Conservation (phyloP, 2,797 vertebrate genomes). For the Semaprochilodus insignis region DNA sequence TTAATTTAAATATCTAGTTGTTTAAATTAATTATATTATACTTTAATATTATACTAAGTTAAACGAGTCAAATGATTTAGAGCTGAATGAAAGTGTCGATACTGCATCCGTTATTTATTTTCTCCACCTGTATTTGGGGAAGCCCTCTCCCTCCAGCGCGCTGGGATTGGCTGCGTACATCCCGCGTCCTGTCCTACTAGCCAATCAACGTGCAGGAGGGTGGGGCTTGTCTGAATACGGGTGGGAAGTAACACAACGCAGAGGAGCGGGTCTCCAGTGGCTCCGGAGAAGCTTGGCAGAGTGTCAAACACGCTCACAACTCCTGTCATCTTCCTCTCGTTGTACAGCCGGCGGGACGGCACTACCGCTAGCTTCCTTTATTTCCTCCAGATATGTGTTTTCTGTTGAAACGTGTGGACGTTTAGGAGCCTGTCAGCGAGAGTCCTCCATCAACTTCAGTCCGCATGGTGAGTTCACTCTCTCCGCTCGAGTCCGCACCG, state of each 20-base stretch:
- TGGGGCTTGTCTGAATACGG: neutral
- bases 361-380: neutral
- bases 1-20: too few relatives aligned
- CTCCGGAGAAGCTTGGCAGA: neutral
- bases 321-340: neutral
- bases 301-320: constrained; percentile 41
- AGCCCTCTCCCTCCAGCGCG: neutral
- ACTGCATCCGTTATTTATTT: neutral
- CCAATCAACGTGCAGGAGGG: neutral
- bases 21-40: too few relatives aligned
- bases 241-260: neutral
- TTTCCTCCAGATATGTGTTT: neutral
- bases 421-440: neutral
- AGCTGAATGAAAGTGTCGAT: neutral
- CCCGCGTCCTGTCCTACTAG: neutral
- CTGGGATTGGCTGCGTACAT: neutral
- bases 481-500: neutral
- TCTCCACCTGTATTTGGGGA: neutral
- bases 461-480: constrained; percentile 26
- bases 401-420: neutral
- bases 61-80: neutral
- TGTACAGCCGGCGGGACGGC: neutral
- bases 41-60: neutral
- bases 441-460: neutral
- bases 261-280: constrained; percentile 10